These are phyloP conservation scores for Porites evermanni DNA, from an alignment of 92 coral and sea anemone genomes.

Conservation along the genomic window DNA sequence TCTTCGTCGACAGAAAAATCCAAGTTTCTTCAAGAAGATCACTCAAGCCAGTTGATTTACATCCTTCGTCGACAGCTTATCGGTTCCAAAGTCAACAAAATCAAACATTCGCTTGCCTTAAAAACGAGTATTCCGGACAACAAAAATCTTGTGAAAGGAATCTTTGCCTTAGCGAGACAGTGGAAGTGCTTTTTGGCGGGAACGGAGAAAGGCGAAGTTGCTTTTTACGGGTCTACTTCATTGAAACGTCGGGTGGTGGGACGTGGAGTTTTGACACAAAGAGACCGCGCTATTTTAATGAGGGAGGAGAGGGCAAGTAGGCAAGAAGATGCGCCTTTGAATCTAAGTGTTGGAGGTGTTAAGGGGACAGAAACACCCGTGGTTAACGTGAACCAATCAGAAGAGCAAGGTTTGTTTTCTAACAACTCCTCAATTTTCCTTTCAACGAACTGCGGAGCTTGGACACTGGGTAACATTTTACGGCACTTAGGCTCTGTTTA, in stretches of 20 bases:
- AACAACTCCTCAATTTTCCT: background rate
- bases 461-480: too few relatives aligned
- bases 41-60: conserved; percentile 95
- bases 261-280: conserved; percentile 95
- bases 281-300: conserved; percentile 96
- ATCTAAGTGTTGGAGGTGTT: conserved; percentile 17
- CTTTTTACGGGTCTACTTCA: conserved; percentile 93
- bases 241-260: conserved; percentile 98
- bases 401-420: conserved; percentile 24
- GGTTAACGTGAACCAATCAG: background rate
- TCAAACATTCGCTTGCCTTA: conserved; percentile 74
- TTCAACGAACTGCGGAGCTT: too few relatives aligned
- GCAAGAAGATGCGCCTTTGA: conserved; percentile 46
- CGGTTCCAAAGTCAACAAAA: conserved; percentile 90
- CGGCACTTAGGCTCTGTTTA: too few relatives aligned
- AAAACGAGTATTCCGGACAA: conserved; percentile 80
- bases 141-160: conserved; percentile 83
- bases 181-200: conserved; percentile 99
- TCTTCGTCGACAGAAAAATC: conserved; percentile 71
- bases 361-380: background rate
- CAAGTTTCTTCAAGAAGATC: conserved; percentile 89
- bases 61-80: conserved; percentile 85
- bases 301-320: conserved; percentile 77
- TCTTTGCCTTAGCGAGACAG: conserved; percentile 94
- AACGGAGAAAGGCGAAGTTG: conserved; percentile 91